A percentile compares a stretch with the other conserved stretches of the same genome.
These are phyloP conservation scores for Siderastrea siderea DNA, from an alignment of 92 coral and sea anemone species.

Conservation along the genomic window DNA sequence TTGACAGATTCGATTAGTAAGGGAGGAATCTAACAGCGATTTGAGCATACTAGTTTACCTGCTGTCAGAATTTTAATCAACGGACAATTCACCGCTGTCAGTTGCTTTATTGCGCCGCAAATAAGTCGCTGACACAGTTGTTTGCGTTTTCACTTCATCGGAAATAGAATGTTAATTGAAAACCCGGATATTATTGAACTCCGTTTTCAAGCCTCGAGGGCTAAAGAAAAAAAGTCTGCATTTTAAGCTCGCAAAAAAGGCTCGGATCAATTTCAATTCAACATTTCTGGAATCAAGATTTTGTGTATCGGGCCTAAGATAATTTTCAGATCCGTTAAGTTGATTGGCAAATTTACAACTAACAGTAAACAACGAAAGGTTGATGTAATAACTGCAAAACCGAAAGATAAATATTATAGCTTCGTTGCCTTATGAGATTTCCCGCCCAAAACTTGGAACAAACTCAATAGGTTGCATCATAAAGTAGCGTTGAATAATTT, in stretches of 20 bases:
- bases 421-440: background rate
- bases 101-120: constrained; percentile 20
- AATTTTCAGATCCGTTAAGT: background rate
- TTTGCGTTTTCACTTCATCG: constrained; percentile 34
- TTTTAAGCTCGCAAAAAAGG: background rate
- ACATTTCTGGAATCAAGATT: background rate
- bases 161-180: constrained; percentile 25
- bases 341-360: background rate
- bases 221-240: background rate
- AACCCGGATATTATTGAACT: constrained; percentile 15
- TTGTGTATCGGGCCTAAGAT: background rate
- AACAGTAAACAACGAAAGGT: constrained; percentile 7
- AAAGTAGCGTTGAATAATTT: background rate
- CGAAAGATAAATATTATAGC: constrained; percentile 6
- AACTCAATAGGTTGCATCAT: background rate
- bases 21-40: background rate
- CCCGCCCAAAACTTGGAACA: background rate
- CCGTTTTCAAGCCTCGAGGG: background rate
- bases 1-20: background rate
- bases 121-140: constrained; percentile 36
- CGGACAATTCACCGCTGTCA: constrained; percentile 2
- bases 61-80: background rate
- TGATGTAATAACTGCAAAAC: background rate
- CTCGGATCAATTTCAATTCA: background rate
- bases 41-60: background rate